These are phyloP conservation scores for Gymnosoma rotundatum DNA, from an alignment of 2,888 invertebrate genomes.

Conservation along the genomic window DNA sequence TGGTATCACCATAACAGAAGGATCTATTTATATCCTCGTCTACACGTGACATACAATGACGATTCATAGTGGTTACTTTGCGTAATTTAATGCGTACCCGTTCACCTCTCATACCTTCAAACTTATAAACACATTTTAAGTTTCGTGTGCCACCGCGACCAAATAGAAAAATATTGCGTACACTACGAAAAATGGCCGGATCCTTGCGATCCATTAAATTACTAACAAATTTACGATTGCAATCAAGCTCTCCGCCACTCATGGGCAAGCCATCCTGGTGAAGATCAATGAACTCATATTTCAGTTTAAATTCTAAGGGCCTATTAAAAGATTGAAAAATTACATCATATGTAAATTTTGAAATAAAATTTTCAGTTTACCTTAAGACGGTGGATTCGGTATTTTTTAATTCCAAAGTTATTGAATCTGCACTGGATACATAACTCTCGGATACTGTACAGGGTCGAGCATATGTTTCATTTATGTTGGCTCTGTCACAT, in stretches of 20 bases:
- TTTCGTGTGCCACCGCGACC: slow-evolving; percentile 92
- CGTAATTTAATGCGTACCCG: slow-evolving; percentile 89
- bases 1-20: slow-evolving; percentile 88
- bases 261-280: slow-evolving; percentile 92
- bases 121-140: slow-evolving; percentile 94
- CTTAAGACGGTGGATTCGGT: slow-evolving; percentile 92
- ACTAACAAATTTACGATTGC: slow-evolving; percentile 90
- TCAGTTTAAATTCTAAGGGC: slow-evolving; percentile 91
- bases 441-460: slow-evolving; percentile 92
- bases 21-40: slow-evolving; percentile 87
- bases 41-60: slow-evolving; percentile 81
- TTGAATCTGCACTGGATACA: slow-evolving; percentile 90
- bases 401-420: slow-evolving; percentile 90
- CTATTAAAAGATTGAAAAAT: slow-evolving; percentile 82
- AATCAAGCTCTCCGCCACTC: slow-evolving; percentile 86
- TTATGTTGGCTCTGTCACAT: slow-evolving; percentile 90
- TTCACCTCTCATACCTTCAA: slow-evolving; percentile 92
- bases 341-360: not conserved
- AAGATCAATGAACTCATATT: slow-evolving; percentile 94
- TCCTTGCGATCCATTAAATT: slow-evolving; percentile 83
- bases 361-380: slow-evolving; percentile 82
- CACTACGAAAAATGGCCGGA: slow-evolving; percentile 90
- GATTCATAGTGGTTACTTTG: slow-evolving; percentile 86
- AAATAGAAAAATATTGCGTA: slow-evolving; percentile 92
- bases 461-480: slow-evolving; percentile 85